Evolutionary conservation across 2,888 invertebrate species (phyloP), one percentile per base, ranked within the genome.

Genomic region (Pseudococcus viburni): DNA sequence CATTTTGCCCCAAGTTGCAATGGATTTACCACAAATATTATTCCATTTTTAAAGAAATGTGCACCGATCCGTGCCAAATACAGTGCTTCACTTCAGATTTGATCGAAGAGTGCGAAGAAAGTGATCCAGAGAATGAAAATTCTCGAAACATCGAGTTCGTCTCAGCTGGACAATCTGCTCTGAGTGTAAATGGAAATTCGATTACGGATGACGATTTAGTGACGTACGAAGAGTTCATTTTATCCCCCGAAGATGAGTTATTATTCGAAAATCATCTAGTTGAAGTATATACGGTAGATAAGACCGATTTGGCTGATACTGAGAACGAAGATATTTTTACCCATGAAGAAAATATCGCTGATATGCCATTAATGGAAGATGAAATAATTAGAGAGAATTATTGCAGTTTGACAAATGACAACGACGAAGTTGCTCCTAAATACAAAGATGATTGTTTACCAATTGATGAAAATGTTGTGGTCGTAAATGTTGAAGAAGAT

Each of bases 1-100:
- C 84, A 51, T 85, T 85, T 55, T 85, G 84, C 42, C 84, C 84
- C 6, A 85, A 85, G 55, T 55, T 85, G 26, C 84, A 85, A 39
- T 85, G 84, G 84, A 55, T 85, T 15, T 85, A 85, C 7, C 84
- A 85, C 3, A 48, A 85, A 26, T 85, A 85, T 39, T 85, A 85
- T 85, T 83, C 80, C n/a, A 83, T 83, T 42, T 83, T 83, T 19
- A 83, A 83, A 46, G 80, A 83, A 19, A 83, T 46, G 80, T 83
- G 46, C 46, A 33, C 73, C 17, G 73, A 73, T 73, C 80, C 80
- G 5, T 83, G 46, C 19, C 46, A 83, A 46, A 46, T 83, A 9
- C 46, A 46, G 12, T 83, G 33, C 17, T 83, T 83, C 46, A 46
- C 46, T 4, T 19, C 80, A 9, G 46, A 83, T 5, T 19, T 83